Conservation (phyloP, 2,888 invertebrate genomes). For the Drosophila hamatofila region DNA sequence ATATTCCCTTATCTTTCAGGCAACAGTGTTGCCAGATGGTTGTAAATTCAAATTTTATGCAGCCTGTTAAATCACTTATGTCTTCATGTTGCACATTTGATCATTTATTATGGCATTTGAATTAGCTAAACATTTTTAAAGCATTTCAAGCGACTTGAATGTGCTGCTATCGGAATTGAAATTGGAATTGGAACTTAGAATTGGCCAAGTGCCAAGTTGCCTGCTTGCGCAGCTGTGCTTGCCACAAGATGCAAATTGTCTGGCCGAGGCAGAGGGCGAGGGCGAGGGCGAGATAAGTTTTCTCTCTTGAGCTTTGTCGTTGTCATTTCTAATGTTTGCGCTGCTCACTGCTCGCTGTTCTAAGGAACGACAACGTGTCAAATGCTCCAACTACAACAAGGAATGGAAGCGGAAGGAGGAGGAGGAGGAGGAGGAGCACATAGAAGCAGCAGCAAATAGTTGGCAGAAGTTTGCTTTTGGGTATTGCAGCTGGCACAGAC, state of each 20-base stretch:
- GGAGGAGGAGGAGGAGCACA: neutral
- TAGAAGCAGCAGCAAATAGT: neutral
- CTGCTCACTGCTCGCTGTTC: constrained; percentile 9
- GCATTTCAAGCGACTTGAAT: neutral
- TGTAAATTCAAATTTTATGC: neutral
- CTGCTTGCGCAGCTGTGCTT: constrained; percentile 9
- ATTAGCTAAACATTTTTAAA: too few relatives aligned
- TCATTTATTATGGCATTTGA: neutral
- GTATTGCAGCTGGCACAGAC: neutral
- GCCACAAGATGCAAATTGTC: constrained; percentile 26
- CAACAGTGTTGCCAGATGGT: neutral
- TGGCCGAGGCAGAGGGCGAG: constrained; percentile 4
- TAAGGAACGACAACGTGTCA: constrained; percentile 57
- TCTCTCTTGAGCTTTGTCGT: constrained; percentile 5
- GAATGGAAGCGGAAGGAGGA: neutral
- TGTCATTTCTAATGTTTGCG: constrained; percentile 40
- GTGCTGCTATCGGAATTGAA: neutral
- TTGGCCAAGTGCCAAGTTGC: constrained; percentile 39
- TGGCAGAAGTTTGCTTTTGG: constrained; percentile 17
- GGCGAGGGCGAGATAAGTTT: neutral
- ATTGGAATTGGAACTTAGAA: neutral
- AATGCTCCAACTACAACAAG: constrained; percentile 31
- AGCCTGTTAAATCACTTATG: neutral
- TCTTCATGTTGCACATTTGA: neutral
- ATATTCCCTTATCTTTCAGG: neutral